Conservation (phyloP, 2,113 vertebrate species). For the Sylvietta virens region DNA sequence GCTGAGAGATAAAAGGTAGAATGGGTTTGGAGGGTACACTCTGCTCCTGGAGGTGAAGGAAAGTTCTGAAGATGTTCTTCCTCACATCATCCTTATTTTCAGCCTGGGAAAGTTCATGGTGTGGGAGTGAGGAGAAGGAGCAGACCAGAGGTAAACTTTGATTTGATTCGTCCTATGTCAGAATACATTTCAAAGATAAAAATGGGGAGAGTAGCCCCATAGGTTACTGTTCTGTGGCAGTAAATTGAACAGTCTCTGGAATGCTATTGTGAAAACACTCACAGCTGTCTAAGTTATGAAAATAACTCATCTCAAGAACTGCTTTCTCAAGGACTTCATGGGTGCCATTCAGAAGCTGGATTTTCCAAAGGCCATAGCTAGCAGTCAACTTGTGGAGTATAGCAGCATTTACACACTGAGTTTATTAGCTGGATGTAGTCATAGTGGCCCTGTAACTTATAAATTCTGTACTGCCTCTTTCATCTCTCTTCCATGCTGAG, state of each 20-base stretch:
- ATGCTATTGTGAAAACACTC: background rate
- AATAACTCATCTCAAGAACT: background rate
- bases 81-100: background rate
- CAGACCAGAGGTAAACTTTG: background rate
- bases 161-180: background rate
- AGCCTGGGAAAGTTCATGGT: background rate
- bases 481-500: background rate
- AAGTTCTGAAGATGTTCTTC: background rate
- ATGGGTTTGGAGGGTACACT: background rate
- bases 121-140: background rate
- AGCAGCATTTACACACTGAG: background rate
- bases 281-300: background rate
- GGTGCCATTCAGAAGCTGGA: background rate
- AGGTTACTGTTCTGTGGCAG: background rate
- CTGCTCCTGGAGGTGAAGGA: background rate
- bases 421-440: background rate
- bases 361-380: background rate
- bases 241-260: background rate
- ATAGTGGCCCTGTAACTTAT: background rate
- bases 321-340: background rate
- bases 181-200: background rate
- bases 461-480: background rate
- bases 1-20: background rate
- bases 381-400: background rate
- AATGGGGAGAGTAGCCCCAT: background rate